A percentile compares a stretch with the other conserved stretches of the same genome.
phyloP scores from a whole-genome alignment of 2,888 invertebrate genomes.

The Escarpia spicata region DNA sequence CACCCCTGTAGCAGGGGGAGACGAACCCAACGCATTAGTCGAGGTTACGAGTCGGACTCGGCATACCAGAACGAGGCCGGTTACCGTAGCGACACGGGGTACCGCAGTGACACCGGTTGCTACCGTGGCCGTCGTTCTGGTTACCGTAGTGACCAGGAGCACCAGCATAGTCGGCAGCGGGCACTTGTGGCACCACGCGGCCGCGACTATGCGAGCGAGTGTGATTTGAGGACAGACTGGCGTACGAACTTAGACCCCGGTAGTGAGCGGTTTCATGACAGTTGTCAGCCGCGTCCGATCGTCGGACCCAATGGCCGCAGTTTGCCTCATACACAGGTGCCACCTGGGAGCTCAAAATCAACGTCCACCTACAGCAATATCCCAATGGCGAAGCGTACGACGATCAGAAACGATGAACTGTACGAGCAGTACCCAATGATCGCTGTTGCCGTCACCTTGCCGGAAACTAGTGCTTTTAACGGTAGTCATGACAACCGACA shows the following conservation, averaged over 20 bases:
- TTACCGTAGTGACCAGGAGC: conserved; percentile 27
- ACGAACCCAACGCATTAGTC: conserved; percentile 24
- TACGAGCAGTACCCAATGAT: conserved; percentile 27
- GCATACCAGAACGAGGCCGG: neutral
- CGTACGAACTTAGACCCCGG: neutral
- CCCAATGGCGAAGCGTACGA: conserved; percentile 34
- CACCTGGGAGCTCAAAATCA: conserved; percentile 19
- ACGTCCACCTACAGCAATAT: conserved; percentile 18
- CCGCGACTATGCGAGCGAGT: conserved; percentile 33
- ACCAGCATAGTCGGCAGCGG: conserved; percentile 19
- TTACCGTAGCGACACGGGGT: conserved; percentile 51
- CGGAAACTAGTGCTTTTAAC: neutral
- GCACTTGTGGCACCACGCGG: neutral
- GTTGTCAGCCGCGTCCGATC: neutral
- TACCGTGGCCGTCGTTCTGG: conserved; percentile 9
- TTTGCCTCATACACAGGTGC: conserved; percentile 41
- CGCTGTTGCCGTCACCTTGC: neutral
- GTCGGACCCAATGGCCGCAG: neutral
- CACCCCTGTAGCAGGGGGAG: neutral
- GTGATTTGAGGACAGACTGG: neutral
- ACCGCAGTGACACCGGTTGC: conserved; percentile 51
- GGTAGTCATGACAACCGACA: neutral
- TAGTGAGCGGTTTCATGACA: neutral
- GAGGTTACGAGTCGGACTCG: conserved; percentile 57
- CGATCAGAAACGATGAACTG: conserved; percentile 36